A percentile compares a stretch with the other conserved stretches of the same genome.
Conservation (phyloP, 2,888 invertebrate genomes). For the Trypoxylon attenuatum region DNA sequence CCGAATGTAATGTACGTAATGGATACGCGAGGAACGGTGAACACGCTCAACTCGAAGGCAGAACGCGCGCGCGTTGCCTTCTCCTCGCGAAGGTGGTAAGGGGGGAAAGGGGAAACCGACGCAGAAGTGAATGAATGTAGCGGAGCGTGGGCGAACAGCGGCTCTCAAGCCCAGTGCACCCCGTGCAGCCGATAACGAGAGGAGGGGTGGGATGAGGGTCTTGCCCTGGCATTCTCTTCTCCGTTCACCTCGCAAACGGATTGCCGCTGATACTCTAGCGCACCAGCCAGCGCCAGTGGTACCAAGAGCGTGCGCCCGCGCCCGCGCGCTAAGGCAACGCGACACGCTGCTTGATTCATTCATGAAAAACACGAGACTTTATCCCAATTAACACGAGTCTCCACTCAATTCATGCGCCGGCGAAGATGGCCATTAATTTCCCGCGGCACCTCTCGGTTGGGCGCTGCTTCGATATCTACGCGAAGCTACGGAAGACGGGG, state of each 20-base stretch:
- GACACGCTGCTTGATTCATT: slow-evolving; percentile 61
- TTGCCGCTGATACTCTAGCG: background rate
- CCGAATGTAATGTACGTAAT: slow-evolving; percentile 6
- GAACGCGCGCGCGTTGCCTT: slow-evolving; percentile 31
- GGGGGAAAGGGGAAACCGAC: slow-evolving; percentile 40
- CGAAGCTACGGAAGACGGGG: background rate
- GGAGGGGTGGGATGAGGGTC: background rate
- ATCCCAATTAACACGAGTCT: slow-evolving; percentile 68
- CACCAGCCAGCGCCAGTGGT: slow-evolving; percentile 26
- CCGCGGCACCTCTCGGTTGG: slow-evolving; percentile 35
- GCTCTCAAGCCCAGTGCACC: slow-evolving; percentile 53
- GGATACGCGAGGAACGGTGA: slow-evolving; percentile 41
- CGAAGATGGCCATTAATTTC: slow-evolving; percentile 60
- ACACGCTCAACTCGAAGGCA: slow-evolving; percentile 34
- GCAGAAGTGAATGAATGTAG: slow-evolving; percentile 69
- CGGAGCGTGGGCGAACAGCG: slow-evolving; percentile 67
- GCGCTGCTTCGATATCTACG: slow-evolving; percentile 38
- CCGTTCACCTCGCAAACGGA: background rate
- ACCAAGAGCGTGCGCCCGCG: no score
- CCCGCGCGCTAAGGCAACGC: slow-evolving; percentile 44
- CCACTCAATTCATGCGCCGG: slow-evolving; percentile 60
- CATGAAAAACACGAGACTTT: slow-evolving; percentile 66
- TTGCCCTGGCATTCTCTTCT: background rate
- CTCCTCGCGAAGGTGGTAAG: slow-evolving; percentile 22
- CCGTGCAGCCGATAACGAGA: background rate